Base-by-base conservation (phyloP, 1,140 invertebrate genomes). In the Cydia amplana region DNA sequence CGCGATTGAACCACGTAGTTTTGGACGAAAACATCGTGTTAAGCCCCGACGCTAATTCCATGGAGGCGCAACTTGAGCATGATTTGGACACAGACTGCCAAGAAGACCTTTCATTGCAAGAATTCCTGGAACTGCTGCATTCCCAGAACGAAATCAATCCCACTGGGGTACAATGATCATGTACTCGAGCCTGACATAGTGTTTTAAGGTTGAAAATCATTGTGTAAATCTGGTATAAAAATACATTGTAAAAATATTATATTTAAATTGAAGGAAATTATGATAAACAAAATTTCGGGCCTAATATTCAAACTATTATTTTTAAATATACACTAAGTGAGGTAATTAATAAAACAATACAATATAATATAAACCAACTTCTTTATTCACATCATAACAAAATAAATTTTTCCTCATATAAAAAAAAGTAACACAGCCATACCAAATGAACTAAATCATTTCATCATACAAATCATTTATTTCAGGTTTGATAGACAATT, bases 1-100 rank as follows among this genome's bases (percentile, higher is more conserved):
- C 92, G 5, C 88, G 93, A 9, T 83, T 93, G 12, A 93, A 93
- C 78, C 92, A 93, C 70, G 92, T 93, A 12, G 92, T 93, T 43
- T 80, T 93, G 72, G 92, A 93, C 72, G 91, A 92, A 77, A 93
- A 93, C 72, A 93, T 93, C 63, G 83, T 93, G 6, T 78, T 93
- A 5, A 93, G 93, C 51, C 92, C 93, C 6, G 93, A 93, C 60
- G 90, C 84, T 9, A 92, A 93, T 76, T 91, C 91, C 5, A 80
- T 92, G 85, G 91, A 93, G 70, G 91, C 90, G 14, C 85, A 93
- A 74, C 82, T 93, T n/a, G 90, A 93, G 78, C 91, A 93, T 75
- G 91, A 93, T 77, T 83, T 93, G 70, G 90, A 93, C 51, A 93
- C 91, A 46, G 91, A 91, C 76, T 93, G 91, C 74, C 91, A 93